Percentiles rank a stretch among this genome's conserved stretches.
Evolutionary conservation across 1,140 invertebrate genomes (phyloP).

Genomic region (Cataglyphis hispanica): DNA sequence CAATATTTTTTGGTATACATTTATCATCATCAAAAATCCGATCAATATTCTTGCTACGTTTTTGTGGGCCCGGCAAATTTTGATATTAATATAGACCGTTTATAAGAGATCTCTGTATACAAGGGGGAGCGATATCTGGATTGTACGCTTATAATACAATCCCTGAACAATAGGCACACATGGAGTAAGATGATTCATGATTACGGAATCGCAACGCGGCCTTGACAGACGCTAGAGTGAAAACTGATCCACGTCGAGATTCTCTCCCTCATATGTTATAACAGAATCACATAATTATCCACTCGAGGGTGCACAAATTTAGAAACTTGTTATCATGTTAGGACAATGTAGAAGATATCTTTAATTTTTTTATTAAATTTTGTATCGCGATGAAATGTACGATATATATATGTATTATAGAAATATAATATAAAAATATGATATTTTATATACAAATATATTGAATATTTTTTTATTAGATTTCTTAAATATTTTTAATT

Average conservation of each 20-base stretch:
- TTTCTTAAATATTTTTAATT: slow-evolving; percentile 6
- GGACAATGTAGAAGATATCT: background rate
- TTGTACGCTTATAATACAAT: slow-evolving; percentile 59
- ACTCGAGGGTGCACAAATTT: background rate
- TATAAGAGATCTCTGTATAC: slow-evolving; percentile 19
- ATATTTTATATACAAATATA: background rate
- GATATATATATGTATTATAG: background rate
- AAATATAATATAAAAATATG: background rate
- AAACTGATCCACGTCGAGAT: slow-evolving; percentile 46
- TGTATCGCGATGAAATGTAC: background rate
- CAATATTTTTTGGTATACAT: background rate
- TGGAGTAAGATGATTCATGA: slow-evolving; percentile 63
- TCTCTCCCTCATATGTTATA: background rate
- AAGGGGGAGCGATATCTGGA: slow-evolving; percentile 63
- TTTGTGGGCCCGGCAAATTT: background rate
- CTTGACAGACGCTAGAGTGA: slow-evolving; percentile 43
- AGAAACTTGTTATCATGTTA: background rate
- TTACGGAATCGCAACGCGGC: slow-evolving; percentile 47
- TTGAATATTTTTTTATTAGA: background rate
- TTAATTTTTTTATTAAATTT: background rate
- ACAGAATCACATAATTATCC: slow-evolving; percentile 36
- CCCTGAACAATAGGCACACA: slow-evolving; percentile 68
- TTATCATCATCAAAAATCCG: too few relatives aligned
- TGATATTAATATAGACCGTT: background rate
- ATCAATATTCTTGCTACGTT: background rate